Evolutionary conservation across 92 coral and sea anemone genomes (phyloP), one percentile per base, ranked within the genome.

Genomic region (Scolanthus callimorphus): DNA sequence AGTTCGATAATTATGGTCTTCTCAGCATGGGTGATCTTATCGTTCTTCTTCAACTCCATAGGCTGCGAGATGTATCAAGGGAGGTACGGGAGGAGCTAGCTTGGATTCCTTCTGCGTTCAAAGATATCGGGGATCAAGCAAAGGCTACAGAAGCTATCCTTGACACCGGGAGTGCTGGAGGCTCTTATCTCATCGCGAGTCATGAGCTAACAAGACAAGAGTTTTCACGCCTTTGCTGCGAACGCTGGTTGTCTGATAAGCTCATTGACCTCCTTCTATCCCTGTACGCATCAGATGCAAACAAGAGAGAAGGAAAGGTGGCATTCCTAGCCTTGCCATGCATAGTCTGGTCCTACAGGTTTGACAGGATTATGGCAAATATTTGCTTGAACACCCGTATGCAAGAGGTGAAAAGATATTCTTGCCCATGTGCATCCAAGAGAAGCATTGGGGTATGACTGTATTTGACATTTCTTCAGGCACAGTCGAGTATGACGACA

Each of bases 141-240:
- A 20, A 52, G 58, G 58, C 31, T 24, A 23, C n/a, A 24, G 30
- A 52, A 3, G 58, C 58, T 20, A 27, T 52, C 13, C 34, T 52
- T 31, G 37, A 52, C 31, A 52, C 58, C 6, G 27, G 34, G 30
- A 52, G 58, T 39, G 30, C 27, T 24, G 58, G 58, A 31, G 58
- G 30, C 31, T n/a, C n/a, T n/a, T 52, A 24, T 11, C 58, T 52
- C 31, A 52, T 52, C 17, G 29, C 58, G 10, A 27, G 34, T 1
- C 29, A 52, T 52, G 34, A 52, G 30, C 58, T 52, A 52, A 52
- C 37, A 52, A 21, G 58, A 31, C 58, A 52, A 23, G 58, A 52
- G 30, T 39, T 52, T 22, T 24, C 31, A 27, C 31, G 58, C 31
- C 31, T 52, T 39, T 52, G 58, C n/a, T n/a, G n/a, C n/a, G n/a